A percentile compares a stretch with the other conserved stretches of the same genome.
phyloP scores from a whole-genome alignment of 2,888 invertebrate genomes.

The Nesidiocoris tenuis region DNA sequence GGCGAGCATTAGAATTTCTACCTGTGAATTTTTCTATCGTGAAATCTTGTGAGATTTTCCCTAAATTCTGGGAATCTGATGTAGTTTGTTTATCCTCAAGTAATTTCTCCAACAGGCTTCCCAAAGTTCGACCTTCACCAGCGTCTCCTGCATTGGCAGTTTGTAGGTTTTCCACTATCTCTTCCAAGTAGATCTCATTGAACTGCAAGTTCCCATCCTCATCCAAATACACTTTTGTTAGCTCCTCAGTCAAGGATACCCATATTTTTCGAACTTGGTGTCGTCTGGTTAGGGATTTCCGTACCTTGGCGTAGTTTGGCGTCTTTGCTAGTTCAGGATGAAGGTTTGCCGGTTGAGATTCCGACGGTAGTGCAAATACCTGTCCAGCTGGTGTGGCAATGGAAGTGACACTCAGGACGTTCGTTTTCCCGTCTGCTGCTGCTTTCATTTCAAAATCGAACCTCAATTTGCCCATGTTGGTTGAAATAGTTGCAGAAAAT shows the following conservation, averaged over 20 bases:
- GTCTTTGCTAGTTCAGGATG: neutral
- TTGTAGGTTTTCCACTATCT: neutral
- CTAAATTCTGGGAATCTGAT: slow-evolving; percentile 7
- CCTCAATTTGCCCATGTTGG: neutral
- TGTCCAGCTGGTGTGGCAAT: neutral
- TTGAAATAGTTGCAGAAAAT: slow-evolving; percentile 2
- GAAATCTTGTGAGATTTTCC: slow-evolving; percentile 1
- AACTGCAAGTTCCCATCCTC: slow-evolving; percentile 14
- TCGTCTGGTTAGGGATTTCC: slow-evolving; percentile 1
- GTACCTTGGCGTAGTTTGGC: slow-evolving; percentile 6
- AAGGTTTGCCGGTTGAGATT: neutral
- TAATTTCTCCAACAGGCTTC: slow-evolving; percentile 1
- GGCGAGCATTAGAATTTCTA: slow-evolving; percentile 7
- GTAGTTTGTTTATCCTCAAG: slow-evolving; percentile 4
- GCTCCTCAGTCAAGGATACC: slow-evolving; percentile 3
- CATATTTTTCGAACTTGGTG: slow-evolving; percentile 4
- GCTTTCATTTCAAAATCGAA: neutral
- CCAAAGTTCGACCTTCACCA: neutral
- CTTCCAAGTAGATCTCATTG: slow-evolving; percentile 13
- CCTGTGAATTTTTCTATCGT: slow-evolving; percentile 5
- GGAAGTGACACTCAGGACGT: neutral
- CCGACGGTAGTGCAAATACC: neutral
- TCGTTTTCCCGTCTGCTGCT: slow-evolving; percentile 2
- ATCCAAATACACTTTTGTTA: slow-evolving; percentile 16
- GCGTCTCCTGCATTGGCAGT: neutral